Evolutionary conservation across 2,888 invertebrate genomes (phyloP).

Genomic region (Nomada ferruginata): DNA sequence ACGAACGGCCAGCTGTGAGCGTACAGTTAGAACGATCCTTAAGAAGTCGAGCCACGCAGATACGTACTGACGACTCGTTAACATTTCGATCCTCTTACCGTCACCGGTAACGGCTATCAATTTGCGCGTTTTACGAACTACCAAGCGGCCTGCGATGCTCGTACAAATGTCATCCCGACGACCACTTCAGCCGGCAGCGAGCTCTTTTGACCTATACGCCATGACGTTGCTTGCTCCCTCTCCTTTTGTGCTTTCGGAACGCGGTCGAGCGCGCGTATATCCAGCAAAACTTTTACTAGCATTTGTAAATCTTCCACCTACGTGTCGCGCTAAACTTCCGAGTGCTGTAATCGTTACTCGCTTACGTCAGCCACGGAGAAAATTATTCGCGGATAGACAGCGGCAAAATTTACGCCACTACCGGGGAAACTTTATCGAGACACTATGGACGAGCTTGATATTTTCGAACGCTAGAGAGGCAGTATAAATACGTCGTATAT

Average conservation of each 20-base stretch:
- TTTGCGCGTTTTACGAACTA: constrained; percentile 74
- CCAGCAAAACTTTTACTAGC: constrained; percentile 29
- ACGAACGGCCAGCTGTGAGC: constrained; percentile 26
- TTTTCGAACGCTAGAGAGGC: constrained; percentile 3
- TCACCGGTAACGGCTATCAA: constrained; percentile 57
- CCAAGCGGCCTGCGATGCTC: constrained; percentile 63
- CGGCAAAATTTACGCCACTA: constrained; percentile 21
- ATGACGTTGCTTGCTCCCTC: neutral
- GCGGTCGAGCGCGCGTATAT: neutral
- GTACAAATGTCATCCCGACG: constrained; percentile 69
- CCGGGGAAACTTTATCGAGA: constrained; percentile 26
- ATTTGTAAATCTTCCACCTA: constrained; percentile 56
- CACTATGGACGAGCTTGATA: neutral
- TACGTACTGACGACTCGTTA: constrained; percentile 70
- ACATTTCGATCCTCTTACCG: constrained; percentile 67
- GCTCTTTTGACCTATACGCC: constrained; percentile 50
- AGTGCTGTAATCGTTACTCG: constrained; percentile 57
- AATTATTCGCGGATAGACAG: constrained; percentile 46
- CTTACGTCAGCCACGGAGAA: constrained; percentile 28
- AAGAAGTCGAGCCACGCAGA: constrained; percentile 54
- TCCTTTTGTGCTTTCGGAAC: constrained; percentile 9
- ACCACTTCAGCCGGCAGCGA: constrained; percentile 56
- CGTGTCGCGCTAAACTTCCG: constrained; percentile 56
- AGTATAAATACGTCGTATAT: constrained; percentile 23
- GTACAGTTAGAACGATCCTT: constrained; percentile 18